Evolutionary conservation across 2,888 invertebrate species (phyloP), one percentile per base, ranked within the genome.

Genomic region (Ichneumoninae sp.): DNA sequence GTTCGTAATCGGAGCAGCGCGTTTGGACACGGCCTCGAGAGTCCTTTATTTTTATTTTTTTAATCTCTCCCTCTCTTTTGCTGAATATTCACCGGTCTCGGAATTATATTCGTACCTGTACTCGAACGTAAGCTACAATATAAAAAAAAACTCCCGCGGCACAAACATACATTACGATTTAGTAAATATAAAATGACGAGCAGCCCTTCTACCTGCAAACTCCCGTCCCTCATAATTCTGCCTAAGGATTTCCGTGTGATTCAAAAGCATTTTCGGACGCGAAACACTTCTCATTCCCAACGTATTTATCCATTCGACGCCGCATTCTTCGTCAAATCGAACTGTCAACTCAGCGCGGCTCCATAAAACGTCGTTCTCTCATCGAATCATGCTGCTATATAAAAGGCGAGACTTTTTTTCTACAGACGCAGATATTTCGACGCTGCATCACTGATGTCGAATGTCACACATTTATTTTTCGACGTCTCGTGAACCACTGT

Each of bases 131-230:
- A 85, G 77, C 83, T 88, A 88, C 83, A 82, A 82, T 83, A 87
- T 85, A 86, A 87, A 89, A 89, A 86, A 62, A 62, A 62, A 87
- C 86, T 89, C 86, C 88, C 86, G 87, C 87, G 87, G 82, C 84
- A 88, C 77, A 86, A 86, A 87, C 84, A 82, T 84, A 84, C 84
- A 75, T 81, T 77, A 77, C 72, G 72, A 77, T 81, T 71, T 79
- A 75, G 79, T 82, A 79, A 82, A 84, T 82, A 84, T 82, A 84
- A 84, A 84, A 84, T 75, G 78, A 79, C 84, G 82, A 82, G 79
- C 84, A 78, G 57, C 65, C 74, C 66, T 81, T 75, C 76, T 82
- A 66, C 70, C 75, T 82, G 79, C 60, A 74, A 70, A 82, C 72
- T 60, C 71, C 68, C 68, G 72, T 71, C n/a, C 70, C 77, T 76